These are phyloP conservation scores for Patella caerulea DNA, from an alignment of 2,888 invertebrate species.

Conservation along the genomic window DNA sequence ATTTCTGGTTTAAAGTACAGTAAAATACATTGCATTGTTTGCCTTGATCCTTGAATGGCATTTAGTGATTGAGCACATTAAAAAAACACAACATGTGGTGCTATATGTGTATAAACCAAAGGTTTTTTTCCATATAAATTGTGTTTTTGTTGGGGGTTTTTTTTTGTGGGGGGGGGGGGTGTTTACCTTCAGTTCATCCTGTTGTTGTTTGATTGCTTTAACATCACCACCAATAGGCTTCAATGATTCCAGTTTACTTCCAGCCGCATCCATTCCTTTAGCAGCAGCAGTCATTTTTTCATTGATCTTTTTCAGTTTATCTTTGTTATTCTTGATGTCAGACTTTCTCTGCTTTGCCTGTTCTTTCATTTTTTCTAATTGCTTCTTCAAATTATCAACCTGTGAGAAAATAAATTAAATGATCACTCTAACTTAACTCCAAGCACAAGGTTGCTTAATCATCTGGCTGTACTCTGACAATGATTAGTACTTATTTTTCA, in stretches of 20 bases:
- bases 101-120: too few species aligned
- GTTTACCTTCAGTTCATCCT: constrained; percentile 85
- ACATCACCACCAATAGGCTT: constrained; percentile 92
- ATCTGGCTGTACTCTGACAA: too few species aligned
- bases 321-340: constrained; percentile 56
- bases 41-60: constrained; percentile 80
- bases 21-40: neutral
- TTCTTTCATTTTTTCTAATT: constrained; percentile 85
- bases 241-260: constrained; percentile 59
- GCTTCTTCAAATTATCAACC: constrained; percentile 82
- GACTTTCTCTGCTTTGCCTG: constrained; percentile 75
- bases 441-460: too few species aligned
- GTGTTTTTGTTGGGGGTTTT: too few species aligned
- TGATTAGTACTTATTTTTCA: too few species aligned
- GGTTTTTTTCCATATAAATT: too few species aligned
- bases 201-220: constrained; percentile 89
- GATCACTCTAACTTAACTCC: too few species aligned
- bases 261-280: constrained; percentile 55
- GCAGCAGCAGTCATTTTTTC: constrained; percentile 49
- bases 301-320: constrained; percentile 52
- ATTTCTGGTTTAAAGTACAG: too few species aligned
- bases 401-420: constrained; percentile 72
- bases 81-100: too few species aligned
- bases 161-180: too few species aligned
- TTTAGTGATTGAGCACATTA: too few species aligned